Evolutionary conservation across 2,113 vertebrate species (phyloP).

Genomic region (Lynx canadensis): DNA sequence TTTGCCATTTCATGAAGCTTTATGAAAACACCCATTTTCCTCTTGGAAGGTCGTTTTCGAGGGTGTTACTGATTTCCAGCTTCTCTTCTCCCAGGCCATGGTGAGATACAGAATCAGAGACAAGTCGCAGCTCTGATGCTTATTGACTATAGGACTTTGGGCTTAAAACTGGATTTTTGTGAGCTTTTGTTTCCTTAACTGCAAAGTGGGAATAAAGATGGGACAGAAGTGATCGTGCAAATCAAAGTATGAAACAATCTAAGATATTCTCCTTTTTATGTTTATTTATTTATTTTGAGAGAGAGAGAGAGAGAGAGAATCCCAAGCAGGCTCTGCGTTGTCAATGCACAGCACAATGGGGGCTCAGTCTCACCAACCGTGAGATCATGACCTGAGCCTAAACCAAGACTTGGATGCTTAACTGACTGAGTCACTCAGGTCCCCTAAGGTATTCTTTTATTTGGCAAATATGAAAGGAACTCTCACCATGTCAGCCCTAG

Average conservation of each 20-base stretch:
- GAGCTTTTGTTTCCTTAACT: background rate
- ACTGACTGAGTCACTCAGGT: too few relatives aligned
- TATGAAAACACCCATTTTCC: background rate
- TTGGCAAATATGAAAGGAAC: background rate
- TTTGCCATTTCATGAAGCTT: slow-evolving; percentile 36
- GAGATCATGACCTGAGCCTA: too few relatives aligned
- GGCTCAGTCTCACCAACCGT: too few relatives aligned
- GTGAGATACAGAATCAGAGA: background rate
- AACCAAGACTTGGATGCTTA: too few relatives aligned
- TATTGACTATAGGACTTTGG: background rate
- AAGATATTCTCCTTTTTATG: background rate
- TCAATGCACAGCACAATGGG: too few relatives aligned
- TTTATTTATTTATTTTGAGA: too few relatives aligned
- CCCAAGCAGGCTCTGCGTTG: too few relatives aligned
- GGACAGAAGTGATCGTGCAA: background rate
- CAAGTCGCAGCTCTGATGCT: background rate
- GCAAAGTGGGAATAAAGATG: background rate
- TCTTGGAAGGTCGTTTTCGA: background rate
- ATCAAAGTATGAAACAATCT: background rate
- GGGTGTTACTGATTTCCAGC: background rate
- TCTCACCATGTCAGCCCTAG: background rate
- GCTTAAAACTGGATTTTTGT: background rate
- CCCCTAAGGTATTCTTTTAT: background rate
- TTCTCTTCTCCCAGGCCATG: background rate
- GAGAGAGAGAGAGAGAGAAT: too few relatives aligned